These are phyloP conservation scores for Gandaritis pyraliata DNA, from an alignment of 2,888 invertebrate species.

Conservation along the genomic window DNA sequence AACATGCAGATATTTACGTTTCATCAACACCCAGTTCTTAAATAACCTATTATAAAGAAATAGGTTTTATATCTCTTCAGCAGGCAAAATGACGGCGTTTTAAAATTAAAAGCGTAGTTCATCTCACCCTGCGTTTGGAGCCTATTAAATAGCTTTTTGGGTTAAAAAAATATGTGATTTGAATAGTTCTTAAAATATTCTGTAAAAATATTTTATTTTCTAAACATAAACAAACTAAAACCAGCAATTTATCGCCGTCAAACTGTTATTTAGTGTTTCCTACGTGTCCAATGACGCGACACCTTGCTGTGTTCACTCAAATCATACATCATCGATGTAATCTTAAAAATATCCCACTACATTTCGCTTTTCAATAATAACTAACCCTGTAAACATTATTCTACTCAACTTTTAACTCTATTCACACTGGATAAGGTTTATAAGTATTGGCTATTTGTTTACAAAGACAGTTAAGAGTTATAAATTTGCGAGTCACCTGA, in stretches of 20 bases:
- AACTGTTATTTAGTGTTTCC: constrained; percentile 50
- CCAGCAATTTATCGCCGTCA: constrained; percentile 50
- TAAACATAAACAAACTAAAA: constrained; percentile 51
- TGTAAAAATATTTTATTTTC: constrained; percentile 36
- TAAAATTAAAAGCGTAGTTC: not conserved
- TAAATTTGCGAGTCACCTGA: constrained; percentile 72
- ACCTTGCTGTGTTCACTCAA: constrained; percentile 56
- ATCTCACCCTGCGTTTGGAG: not conserved
- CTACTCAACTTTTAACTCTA: constrained; percentile 18
- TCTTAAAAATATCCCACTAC: constrained; percentile 30
- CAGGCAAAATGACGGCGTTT: not conserved
- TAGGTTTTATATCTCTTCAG: constrained; percentile 2
- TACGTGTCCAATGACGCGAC: constrained; percentile 44
- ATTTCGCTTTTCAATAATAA: constrained; percentile 20
- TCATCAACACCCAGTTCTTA: not conserved
- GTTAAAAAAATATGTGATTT: constrained; percentile 34
- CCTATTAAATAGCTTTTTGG: constrained; percentile 39
- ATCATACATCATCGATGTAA: constrained; percentile 57
- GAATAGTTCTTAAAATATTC: constrained; percentile 39
- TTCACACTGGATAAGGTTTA: constrained; percentile 9
- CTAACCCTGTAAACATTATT: constrained; percentile 14
- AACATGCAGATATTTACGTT: too few species aligned
- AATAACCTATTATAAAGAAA: not conserved
- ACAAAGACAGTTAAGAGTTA: constrained; percentile 48
- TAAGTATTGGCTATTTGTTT: not conserved